phyloP scores from a whole-genome alignment of 2,113 vertebrate genomes.

The Caloenas nicobarica region DNA sequence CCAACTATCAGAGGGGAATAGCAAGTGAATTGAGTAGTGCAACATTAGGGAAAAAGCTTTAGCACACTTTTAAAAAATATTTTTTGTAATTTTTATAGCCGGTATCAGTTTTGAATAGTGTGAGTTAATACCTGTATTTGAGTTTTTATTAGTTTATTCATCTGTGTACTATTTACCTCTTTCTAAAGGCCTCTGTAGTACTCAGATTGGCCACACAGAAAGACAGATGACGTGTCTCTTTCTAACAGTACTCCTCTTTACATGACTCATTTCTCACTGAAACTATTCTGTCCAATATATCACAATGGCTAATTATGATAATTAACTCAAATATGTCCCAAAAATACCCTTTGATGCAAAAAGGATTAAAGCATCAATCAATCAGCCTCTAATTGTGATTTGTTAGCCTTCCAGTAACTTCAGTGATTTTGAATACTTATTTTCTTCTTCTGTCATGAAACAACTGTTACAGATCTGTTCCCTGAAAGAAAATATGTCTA shows the following conservation, averaged over 20 bases:
- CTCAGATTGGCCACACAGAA: not conserved
- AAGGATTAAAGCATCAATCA: not conserved
- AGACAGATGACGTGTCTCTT: not conserved
- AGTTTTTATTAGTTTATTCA: not conserved
- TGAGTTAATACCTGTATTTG: not conserved
- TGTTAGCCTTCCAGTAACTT: slow-evolving; percentile 1
- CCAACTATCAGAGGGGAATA: not conserved
- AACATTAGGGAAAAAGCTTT: not conserved
- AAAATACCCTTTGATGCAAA: slow-evolving; percentile 15
- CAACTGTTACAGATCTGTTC: not conserved
- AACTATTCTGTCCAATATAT: not conserved
- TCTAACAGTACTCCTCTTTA: not conserved
- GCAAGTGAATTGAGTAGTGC: not conserved
- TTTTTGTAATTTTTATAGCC: not conserved
- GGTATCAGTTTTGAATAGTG: not conserved
- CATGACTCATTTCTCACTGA: not conserved
- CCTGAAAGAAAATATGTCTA: not conserved
- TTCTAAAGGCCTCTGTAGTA: not conserved
- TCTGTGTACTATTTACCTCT: fast-evolving
- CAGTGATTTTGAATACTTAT: not conserved
- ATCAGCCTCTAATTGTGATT: slow-evolving; percentile 2
- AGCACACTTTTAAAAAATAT: not conserved
- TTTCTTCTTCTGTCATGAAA: not conserved
- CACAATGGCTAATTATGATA: not conserved
- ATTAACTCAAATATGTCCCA: slow-evolving; percentile 2